A percentile compares a stretch with the other conserved stretches of the same genome.
Evolutionary conservation across 2,797 vertebrate species (phyloP).

Genomic region (Neopelma chrysocephalum): DNA sequence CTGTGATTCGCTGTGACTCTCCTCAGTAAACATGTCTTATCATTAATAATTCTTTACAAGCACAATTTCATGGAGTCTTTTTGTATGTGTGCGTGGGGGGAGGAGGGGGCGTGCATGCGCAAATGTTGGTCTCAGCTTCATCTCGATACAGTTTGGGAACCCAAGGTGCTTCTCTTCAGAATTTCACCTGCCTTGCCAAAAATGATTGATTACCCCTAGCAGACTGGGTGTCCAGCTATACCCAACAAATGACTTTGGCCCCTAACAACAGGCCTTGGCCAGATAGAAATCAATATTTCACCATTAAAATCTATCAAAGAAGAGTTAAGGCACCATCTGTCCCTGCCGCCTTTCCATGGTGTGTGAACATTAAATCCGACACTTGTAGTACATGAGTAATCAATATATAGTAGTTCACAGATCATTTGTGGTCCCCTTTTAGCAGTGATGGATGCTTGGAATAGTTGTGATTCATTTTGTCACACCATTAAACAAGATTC

Average conservation of each 20-base stretch:
- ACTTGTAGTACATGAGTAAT: constrained; percentile 93
- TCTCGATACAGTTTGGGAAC: constrained; percentile 75
- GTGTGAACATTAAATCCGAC: constrained; percentile 94
- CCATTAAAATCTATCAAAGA: constrained; percentile 97
- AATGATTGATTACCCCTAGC: constrained; percentile 90
- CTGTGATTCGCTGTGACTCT: constrained; percentile 87
- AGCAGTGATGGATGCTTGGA: constrained; percentile 90
- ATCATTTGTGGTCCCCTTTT: constrained; percentile 95
- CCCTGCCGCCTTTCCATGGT: constrained; percentile 89
- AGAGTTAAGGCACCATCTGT: constrained; percentile 87
- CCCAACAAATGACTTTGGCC: constrained; percentile 96
- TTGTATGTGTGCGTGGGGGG: not conserved
- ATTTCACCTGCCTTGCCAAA: constrained; percentile 86
- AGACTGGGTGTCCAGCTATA: constrained; percentile 88
- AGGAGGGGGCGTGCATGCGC: constrained; percentile 35
- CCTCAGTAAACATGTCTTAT: constrained; percentile 91
- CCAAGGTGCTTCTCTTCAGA: constrained; percentile 80
- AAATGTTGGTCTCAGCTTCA: constrained; percentile 63
- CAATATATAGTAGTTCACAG: constrained; percentile 95
- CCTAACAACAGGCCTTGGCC: constrained; percentile 94
- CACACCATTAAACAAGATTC: constrained; percentile 94
- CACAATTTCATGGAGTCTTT: constrained; percentile 73
- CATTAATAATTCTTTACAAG: constrained; percentile 89
- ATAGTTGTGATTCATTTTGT: constrained; percentile 91
- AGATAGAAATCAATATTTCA: constrained; percentile 98